Percentiles rank a stretch among this genome's conserved stretches.
Evolutionary conservation across 2,797 vertebrate species (phyloP).

Genomic region (Protosalanx chinensis): DNA sequence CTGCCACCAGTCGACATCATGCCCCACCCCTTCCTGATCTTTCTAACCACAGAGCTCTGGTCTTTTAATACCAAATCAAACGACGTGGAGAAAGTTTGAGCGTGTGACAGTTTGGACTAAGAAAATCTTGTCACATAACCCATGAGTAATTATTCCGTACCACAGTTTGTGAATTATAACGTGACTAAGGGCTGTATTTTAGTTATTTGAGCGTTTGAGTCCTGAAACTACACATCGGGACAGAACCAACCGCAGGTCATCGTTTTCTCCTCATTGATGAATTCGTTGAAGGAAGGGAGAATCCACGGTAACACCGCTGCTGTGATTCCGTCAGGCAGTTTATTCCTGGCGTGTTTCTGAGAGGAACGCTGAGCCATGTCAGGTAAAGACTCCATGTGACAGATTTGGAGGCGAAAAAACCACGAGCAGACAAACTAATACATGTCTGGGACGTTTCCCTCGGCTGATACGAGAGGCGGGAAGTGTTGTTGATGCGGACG

Average conservation of each 20-base stretch:
- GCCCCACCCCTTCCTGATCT: constrained; percentile 54
- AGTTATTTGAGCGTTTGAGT: background rate
- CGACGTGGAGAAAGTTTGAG: background rate
- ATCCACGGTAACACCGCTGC: background rate
- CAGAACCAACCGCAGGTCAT: background rate
- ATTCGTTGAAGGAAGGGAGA: too few relatives aligned
- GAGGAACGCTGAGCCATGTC: constrained; percentile 70
- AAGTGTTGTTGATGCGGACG: constrained; percentile 76
- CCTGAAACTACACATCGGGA: background rate
- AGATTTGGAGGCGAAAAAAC: constrained; percentile 73
- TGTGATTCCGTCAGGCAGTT: too few relatives aligned
- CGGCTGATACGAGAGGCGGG: constrained; percentile 67
- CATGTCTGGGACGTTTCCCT: constrained; percentile 72
- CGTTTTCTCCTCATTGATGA: too few relatives aligned
- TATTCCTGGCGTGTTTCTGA: constrained; percentile 66
- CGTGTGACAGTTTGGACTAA: background rate
- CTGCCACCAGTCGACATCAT: constrained; percentile 54
- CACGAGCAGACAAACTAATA: constrained; percentile 77
- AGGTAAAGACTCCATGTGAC: constrained; percentile 74
- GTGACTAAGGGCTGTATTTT: background rate
- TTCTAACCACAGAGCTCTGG: constrained; percentile 51
- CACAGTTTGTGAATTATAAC: too few relatives aligned
- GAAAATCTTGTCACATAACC: background rate
- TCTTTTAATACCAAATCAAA: background rate
- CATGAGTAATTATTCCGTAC: background rate